These are phyloP conservation scores for Ariopsis seemanni DNA, from an alignment of 2,113 vertebrate genomes.

Conservation along the genomic window DNA sequence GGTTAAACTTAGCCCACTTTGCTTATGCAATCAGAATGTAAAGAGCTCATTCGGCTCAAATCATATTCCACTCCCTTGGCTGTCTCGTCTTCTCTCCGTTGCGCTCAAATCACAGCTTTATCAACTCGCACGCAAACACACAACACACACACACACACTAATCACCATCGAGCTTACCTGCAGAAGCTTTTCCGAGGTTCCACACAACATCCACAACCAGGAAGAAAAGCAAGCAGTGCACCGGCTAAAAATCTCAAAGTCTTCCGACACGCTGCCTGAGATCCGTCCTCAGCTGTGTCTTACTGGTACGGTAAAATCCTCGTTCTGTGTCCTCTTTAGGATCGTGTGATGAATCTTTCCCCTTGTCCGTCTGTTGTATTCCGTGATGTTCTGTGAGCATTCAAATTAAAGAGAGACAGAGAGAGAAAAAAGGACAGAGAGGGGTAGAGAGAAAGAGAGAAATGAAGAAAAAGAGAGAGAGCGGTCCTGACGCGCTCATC, in stretches of 20 bases:
- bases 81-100: not conserved
- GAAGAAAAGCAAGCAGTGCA: constrained; percentile 44
- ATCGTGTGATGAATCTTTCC: not conserved
- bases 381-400: not conserved
- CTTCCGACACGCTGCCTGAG: constrained; percentile 21
- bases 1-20: not conserved
- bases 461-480: constrained; percentile 47
- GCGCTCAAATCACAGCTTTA: constrained; percentile 21
- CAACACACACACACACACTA: not conserved
- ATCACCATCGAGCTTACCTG: constrained; percentile 67
- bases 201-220: constrained; percentile 64
- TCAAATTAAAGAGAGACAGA: not conserved
- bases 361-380: constrained; percentile 18
- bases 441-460: constrained; percentile 49
- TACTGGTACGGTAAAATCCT: constrained; percentile 36
- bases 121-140: constrained; percentile 16
- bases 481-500: constrained; percentile 38
- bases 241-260: constrained; percentile 37
- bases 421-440: not conserved
- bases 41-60: not conserved
- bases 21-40: not conserved
- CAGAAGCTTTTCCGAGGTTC: constrained; percentile 56
- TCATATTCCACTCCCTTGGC: not conserved
- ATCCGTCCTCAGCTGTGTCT: constrained; percentile 47
- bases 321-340: constrained; percentile 15